Conservation (phyloP, 2,888 invertebrate genomes). For the Hemaris fuciformis region DNA sequence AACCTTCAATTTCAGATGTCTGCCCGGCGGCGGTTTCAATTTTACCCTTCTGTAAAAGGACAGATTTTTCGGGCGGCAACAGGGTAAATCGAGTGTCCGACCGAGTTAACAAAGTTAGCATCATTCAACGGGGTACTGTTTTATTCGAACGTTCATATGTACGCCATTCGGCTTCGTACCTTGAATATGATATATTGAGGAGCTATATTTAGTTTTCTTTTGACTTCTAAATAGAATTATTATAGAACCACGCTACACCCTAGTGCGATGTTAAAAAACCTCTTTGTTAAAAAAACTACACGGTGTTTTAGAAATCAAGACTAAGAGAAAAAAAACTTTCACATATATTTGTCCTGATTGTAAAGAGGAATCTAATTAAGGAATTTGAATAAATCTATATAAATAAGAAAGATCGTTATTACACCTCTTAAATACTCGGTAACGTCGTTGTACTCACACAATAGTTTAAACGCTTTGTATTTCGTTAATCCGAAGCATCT, state of each 20-base stretch:
- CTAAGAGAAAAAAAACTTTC: no score
- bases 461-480: no score
- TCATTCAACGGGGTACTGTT: neutral
- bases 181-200: neutral
- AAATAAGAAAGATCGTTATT: no score
- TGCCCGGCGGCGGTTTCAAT: neutral
- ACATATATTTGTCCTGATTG: no score
- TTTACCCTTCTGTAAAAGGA: conserved; percentile 1
- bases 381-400: no score
- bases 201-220: neutral
- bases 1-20: conserved; percentile 6
- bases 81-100: neutral
- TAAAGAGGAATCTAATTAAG: no score
- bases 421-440: no score
- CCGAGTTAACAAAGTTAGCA: neutral
- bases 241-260: no score
- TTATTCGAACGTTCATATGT: neutral
- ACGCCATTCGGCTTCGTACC: neutral
- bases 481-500: neutral
- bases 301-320: no score
- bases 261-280: no score
- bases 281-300: no score
- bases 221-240: neutral
- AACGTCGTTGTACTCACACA: no score
- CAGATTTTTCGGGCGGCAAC: neutral